Conservation (phyloP, 2,797 vertebrate genomes). For the Arctocebus calabarensis region DNA sequence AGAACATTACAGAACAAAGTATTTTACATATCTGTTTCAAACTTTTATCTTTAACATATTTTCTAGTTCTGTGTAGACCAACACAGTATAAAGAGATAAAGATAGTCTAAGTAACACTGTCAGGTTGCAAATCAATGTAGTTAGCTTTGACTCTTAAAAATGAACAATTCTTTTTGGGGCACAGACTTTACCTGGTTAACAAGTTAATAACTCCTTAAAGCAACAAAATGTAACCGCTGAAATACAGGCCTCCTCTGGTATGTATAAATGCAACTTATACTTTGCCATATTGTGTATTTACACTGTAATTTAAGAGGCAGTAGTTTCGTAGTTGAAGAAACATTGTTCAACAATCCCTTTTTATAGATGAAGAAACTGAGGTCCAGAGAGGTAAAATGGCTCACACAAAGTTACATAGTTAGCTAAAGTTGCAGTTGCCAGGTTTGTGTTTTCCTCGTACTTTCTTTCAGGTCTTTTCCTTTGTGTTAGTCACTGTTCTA, state of each 20-base stretch:
- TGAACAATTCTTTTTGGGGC: not conserved
- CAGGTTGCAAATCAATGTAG: not conserved
- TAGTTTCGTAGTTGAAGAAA: not conserved
- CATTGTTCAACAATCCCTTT: not conserved
- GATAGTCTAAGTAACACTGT: not conserved
- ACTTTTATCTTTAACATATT: not conserved
- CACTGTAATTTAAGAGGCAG: not conserved
- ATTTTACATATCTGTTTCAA: not conserved
- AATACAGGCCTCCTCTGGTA: not conserved
- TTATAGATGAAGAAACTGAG: not conserved
- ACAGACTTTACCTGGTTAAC: slow-evolving; percentile 13
- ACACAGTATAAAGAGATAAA: not conserved
- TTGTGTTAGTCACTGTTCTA: not conserved
- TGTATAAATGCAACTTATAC: not conserved
- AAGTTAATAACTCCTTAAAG: not conserved
- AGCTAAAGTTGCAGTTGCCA: not conserved
- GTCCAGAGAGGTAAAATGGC: not conserved
- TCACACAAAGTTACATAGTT: not conserved
- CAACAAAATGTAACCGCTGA: not conserved
- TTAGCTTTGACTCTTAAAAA: not conserved
- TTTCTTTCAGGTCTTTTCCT: not conserved
- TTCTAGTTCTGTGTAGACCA: not conserved
- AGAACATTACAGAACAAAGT: not conserved
- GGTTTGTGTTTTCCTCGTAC: not conserved
- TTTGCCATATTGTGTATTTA: not conserved